phyloP scores from a whole-genome alignment of 2,888 invertebrate genomes.

The Melinaea menophilus region DNA sequence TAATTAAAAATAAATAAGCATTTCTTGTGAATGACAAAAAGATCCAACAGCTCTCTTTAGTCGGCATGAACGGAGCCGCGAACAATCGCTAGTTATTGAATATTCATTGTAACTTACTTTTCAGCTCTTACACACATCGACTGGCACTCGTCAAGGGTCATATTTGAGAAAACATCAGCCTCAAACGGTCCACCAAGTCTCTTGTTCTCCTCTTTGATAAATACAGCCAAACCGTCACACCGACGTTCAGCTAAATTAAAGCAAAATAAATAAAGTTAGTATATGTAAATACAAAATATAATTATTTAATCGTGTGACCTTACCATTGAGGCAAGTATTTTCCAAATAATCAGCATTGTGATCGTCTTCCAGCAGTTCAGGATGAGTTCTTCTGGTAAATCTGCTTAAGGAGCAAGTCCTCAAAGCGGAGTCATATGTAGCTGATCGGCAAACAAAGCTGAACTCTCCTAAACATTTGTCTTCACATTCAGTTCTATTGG shows the following conservation, averaged over 20 bases:
- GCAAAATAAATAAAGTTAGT: not conserved
- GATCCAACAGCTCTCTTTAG: too few relatives aligned
- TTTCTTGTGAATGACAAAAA: too few relatives aligned
- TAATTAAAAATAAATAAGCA: too few relatives aligned
- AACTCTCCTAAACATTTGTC: slow-evolving; percentile 93
- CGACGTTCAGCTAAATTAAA: slow-evolving; percentile 85
- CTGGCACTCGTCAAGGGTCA: slow-evolving; percentile 92
- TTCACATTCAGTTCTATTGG: slow-evolving; percentile 92
- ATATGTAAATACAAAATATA: not conserved
- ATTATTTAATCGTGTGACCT: slow-evolving; percentile 14
- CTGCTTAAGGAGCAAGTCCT: slow-evolving; percentile 88
- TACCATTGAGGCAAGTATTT: slow-evolving; percentile 93
- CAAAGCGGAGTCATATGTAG: slow-evolving; percentile 87
- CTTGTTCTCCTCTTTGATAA: slow-evolving; percentile 93
- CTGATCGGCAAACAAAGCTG: slow-evolving; percentile 92
- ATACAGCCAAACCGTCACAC: slow-evolving; percentile 91
- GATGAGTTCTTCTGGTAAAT: slow-evolving; percentile 91
- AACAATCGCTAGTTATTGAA: too few relatives aligned
- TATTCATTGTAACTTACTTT: slow-evolving; percentile 76
- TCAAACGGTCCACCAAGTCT: slow-evolving; percentile 92
- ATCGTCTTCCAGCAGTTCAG: slow-evolving; percentile 89
- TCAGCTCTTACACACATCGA: slow-evolving; percentile 91
- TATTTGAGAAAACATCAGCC: slow-evolving; percentile 90
- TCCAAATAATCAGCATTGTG: slow-evolving; percentile 93
- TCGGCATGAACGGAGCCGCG: too few relatives aligned